Evolutionary conservation across 2,797 vertebrate genomes (phyloP).

Genomic region (Molossus molossus): DNA sequence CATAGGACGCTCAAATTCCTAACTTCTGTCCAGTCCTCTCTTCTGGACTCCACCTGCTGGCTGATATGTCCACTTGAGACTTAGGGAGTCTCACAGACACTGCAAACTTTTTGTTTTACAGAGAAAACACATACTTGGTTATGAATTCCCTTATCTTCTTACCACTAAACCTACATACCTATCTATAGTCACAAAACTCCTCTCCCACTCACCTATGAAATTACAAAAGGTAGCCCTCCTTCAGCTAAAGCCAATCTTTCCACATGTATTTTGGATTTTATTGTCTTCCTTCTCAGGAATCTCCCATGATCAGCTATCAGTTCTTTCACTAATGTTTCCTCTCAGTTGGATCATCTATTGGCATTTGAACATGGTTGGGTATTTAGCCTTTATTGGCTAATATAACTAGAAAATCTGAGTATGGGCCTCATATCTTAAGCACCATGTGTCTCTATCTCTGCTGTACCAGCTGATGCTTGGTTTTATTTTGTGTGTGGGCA

Average conservation of each 20-base stretch:
- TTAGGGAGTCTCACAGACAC: background rate
- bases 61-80: background rate
- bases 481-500: background rate
- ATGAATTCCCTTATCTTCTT: background rate
- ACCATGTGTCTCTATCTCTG: background rate
- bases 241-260: background rate
- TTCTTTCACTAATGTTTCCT: background rate
- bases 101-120: background rate
- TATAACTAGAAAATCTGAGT: background rate
- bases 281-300: conserved; percentile 37
- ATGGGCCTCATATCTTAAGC: background rate
- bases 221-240: background rate
- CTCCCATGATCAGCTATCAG: background rate
- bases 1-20: background rate
- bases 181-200: background rate
- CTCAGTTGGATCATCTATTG: background rate
- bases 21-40: background rate
- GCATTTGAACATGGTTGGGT: background rate
- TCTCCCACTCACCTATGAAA: conserved; percentile 17
- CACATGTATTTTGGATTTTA: background rate
- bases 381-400: background rate
- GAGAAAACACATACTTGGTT: background rate
- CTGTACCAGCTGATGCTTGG: background rate
- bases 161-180: background rate
- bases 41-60: background rate